Percentiles rank a stretch among this genome's conserved stretches.
Evolutionary conservation across 2,888 invertebrate genomes (phyloP).

Genomic region (Drosophila barbarae): DNA sequence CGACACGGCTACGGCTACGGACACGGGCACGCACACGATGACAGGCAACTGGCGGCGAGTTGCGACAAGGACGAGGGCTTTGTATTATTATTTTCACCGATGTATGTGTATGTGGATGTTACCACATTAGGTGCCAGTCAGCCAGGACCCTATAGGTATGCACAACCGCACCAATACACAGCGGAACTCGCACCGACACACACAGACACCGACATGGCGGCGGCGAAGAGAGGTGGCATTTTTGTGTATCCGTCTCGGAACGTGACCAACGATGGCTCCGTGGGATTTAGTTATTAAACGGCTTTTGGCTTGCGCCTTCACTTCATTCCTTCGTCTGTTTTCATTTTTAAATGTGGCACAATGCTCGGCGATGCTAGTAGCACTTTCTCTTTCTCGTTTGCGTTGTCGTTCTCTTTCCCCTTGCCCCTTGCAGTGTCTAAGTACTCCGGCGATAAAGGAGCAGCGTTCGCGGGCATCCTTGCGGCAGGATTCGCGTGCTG

Average conservation of each 20-base stretch:
- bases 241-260: slow-evolving; percentile 67
- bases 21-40: slow-evolving; percentile 31
- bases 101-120: slow-evolving; percentile 52
- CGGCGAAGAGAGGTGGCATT: slow-evolving; percentile 50
- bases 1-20: slow-evolving; percentile 8
- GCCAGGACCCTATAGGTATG: slow-evolving; percentile 63
- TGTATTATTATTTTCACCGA: slow-evolving; percentile 56
- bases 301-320: slow-evolving; percentile 44
- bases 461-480: slow-evolving; percentile 68
- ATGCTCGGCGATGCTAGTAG: slow-evolving; percentile 40
- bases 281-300: slow-evolving; percentile 70
- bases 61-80: slow-evolving; percentile 41
- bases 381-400: slow-evolving; percentile 25
- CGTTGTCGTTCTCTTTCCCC: neutral
- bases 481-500: slow-evolving; percentile 72
- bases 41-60: slow-evolving; percentile 17
- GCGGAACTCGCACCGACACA: slow-evolving; percentile 18
- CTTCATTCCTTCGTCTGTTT: slow-evolving; percentile 38
- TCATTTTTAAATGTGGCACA: slow-evolving; percentile 66
- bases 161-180: slow-evolving; percentile 20
- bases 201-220: slow-evolving; percentile 2
- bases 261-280: slow-evolving; percentile 54
- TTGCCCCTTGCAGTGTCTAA: slow-evolving; percentile 6
- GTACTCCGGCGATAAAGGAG: slow-evolving; percentile 18
- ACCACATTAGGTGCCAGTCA: slow-evolving; percentile 63